Conservation (phyloP, 2,797 vertebrate genomes). For the Prionace glauca region DNA sequence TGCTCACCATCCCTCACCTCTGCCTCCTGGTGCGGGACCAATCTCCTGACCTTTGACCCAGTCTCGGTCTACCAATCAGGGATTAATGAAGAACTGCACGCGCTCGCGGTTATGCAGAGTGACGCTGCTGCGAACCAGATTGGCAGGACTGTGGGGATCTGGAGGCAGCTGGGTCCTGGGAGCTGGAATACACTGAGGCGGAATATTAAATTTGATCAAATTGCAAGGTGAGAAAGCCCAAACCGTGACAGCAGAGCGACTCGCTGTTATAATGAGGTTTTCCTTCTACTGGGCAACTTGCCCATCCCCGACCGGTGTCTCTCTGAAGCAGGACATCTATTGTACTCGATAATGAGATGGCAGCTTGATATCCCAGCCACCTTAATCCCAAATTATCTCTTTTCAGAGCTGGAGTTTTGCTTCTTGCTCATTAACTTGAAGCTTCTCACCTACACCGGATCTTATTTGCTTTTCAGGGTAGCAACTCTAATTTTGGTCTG, state of each 20-base stretch:
- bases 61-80: too few relatives aligned
- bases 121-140: neutral
- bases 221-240: neutral
- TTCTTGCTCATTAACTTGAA: neutral
- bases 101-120: too few relatives aligned
- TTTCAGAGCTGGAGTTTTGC: neutral
- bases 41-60: too few relatives aligned
- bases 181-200: neutral
- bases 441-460: neutral
- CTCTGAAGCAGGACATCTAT: neutral
- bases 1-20: too few relatives aligned
- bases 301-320: neutral
- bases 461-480: neutral
- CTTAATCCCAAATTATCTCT: neutral
- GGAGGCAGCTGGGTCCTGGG: too few relatives aligned
- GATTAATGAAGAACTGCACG: too few relatives aligned
- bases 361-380: neutral
- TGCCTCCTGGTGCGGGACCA: too few relatives aligned
- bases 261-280: neutral
- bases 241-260: neutral
- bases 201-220: neutral
- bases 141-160: neutral
- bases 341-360: neutral
- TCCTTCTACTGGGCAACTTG: neutral
- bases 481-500: too few relatives aligned